These are phyloP conservation scores for Carapus acus DNA, from an alignment of 2,797 vertebrate genomes.

Conservation along the genomic window DNA sequence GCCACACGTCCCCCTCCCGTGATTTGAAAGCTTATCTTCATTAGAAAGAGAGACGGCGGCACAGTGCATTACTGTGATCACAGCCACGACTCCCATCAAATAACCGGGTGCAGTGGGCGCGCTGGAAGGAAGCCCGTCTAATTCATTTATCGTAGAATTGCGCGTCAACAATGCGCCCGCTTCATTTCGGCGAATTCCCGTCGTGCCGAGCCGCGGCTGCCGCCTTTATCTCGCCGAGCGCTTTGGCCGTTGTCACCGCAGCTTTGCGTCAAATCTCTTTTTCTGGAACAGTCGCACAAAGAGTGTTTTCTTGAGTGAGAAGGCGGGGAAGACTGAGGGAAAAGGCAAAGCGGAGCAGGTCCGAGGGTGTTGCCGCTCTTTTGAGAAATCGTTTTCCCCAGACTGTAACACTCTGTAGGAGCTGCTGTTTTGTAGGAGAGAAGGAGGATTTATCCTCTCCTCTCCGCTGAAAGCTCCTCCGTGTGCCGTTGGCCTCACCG, in stretches of 20 bases:
- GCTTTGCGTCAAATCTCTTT: slow-evolving; percentile 11
- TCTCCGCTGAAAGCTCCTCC: slow-evolving; percentile 28
- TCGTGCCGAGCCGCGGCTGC: slow-evolving; percentile 22
- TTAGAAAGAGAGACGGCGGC: slow-evolving; percentile 48
- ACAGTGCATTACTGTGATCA: slow-evolving; percentile 52
- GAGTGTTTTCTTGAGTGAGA: neutral
- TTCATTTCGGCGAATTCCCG: slow-evolving; percentile 18
- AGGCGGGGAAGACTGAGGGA: no score
- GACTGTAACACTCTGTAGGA: slow-evolving; percentile 28
- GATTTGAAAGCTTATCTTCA: slow-evolving; percentile 63
- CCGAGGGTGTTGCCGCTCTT: slow-evolving; percentile 12
- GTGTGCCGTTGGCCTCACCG: slow-evolving; percentile 41
- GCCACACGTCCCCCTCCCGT: slow-evolving; percentile 45
- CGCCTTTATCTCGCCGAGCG: no score
- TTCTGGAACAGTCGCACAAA: slow-evolving; percentile 1
- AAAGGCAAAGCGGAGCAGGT: no score
- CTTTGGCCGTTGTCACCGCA: slow-evolving; percentile 19
- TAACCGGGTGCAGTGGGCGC: slow-evolving; percentile 32
- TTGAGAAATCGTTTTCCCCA: slow-evolving; percentile 14
- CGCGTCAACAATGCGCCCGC: slow-evolving; percentile 19
- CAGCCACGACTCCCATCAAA: slow-evolving; percentile 34
- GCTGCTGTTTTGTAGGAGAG: slow-evolving; percentile 11
- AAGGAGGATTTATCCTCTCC: slow-evolving; percentile 41
- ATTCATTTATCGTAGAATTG: slow-evolving; percentile 38
- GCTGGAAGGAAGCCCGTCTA: slow-evolving; percentile 22